A percentile compares a stretch with the other conserved stretches of the same genome.
Evolutionary conservation across 2,888 invertebrate genomes (phyloP).

Genomic region (Protophormia terraenovae): DNA sequence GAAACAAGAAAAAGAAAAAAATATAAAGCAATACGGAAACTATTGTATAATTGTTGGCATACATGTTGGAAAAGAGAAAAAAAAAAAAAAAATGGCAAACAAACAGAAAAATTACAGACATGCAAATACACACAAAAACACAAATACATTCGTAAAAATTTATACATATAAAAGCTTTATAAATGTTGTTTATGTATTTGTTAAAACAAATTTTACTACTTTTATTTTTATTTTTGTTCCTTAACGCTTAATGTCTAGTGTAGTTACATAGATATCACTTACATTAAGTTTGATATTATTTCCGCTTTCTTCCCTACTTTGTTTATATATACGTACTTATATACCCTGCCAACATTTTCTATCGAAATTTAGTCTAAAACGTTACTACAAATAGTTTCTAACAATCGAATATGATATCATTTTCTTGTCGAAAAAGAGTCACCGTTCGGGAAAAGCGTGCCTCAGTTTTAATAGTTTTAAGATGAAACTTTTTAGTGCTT

Average conservation of each 20-base stretch:
- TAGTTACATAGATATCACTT: conserved; percentile 34
- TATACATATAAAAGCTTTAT: not conserved
- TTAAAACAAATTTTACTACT: conserved; percentile 2
- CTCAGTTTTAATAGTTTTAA: too few species aligned
- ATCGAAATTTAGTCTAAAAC: too few species aligned
- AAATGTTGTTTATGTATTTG: conserved; percentile 21
- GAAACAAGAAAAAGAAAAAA: not conserved
- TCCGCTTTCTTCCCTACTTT: conserved; percentile 44
- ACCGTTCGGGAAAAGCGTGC: too few species aligned
- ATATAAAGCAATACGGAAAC: not conserved
- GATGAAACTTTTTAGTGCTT: too few species aligned
- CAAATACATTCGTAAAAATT: not conserved
- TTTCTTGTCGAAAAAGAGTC: too few species aligned
- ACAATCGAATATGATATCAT: too few species aligned
- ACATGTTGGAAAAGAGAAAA: conserved; percentile 41
- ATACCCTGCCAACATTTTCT: too few species aligned
- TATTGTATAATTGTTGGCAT: conserved; percentile 47
- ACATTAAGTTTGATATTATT: conserved; percentile 58
- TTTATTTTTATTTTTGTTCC: not conserved
- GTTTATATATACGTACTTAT: not conserved
- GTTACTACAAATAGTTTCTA: too few species aligned
- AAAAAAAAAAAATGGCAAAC: not conserved
- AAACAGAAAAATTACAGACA: not conserved
- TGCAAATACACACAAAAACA: not conserved
- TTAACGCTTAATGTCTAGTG: conserved; percentile 10